Conservation (phyloP, 2,888 invertebrate genomes). For the Synergus itoensis region DNA sequence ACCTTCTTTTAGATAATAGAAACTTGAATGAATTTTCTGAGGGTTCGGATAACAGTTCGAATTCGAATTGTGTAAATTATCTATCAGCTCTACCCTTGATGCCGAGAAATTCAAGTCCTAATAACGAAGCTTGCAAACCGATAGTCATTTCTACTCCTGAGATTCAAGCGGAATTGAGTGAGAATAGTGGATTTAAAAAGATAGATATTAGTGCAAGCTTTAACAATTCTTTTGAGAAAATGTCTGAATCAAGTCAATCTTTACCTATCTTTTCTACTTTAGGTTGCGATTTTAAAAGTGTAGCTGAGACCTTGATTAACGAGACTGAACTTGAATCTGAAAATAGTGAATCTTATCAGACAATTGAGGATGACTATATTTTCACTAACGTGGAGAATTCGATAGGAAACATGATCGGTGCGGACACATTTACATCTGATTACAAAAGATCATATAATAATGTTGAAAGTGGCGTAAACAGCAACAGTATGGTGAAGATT, state of each 20-base stretch:
- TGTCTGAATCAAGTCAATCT: neutral
- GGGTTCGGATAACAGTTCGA: constrained; percentile 67
- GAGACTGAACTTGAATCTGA: neutral
- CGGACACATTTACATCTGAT: neutral
- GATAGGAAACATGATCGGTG: neutral
- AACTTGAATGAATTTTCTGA: constrained; percentile 69
- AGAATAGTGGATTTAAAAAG: constrained; percentile 72
- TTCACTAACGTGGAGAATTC: neutral
- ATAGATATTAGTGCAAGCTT: constrained; percentile 56
- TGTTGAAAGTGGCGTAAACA: neutral
- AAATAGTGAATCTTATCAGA: neutral
- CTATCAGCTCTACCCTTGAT: constrained; percentile 73
- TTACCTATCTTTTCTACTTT: constrained; percentile 7
- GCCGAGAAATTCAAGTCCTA: constrained; percentile 66
- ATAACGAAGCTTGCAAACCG: constrained; percentile 57
- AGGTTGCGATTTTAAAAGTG: neutral
- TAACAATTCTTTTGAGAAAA: constrained; percentile 49
- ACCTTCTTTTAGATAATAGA: constrained; percentile 69
- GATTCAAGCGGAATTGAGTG: constrained; percentile 71
- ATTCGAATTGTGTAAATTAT: constrained; percentile 71
- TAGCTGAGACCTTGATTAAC: neutral
- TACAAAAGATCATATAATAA: neutral
- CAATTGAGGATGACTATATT: constrained; percentile 2
- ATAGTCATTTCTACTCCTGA: constrained; percentile 72
- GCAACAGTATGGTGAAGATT: neutral